Percentiles rank a stretch among this genome's conserved stretches.
Conservation (phyloP, 1,140 invertebrate genomes). For the Probaryconus sp. region DNA sequence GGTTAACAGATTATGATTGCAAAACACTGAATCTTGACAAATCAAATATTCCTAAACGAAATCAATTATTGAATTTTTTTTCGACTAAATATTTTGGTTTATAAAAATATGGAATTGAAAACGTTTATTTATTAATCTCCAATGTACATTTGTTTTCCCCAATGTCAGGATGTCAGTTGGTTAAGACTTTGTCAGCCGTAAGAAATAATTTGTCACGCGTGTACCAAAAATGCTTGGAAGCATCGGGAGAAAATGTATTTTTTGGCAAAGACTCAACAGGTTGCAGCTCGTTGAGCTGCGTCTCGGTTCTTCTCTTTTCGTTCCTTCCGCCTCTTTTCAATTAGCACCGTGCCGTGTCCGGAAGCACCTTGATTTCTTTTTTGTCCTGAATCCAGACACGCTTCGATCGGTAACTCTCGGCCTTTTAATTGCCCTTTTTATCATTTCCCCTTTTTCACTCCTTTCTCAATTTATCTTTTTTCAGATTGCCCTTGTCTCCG, state of each 20-base stretch:
- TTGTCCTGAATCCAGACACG: conserved; percentile 20
- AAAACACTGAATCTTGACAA: no score
- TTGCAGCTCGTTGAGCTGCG: conserved; percentile 61
- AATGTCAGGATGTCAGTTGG: conserved; percentile 3
- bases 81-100: no score
- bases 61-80: no score
- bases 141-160: no score
- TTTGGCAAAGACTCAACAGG: conserved; percentile 70
- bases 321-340: conserved; percentile 65
- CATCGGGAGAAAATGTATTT: conserved; percentile 32
- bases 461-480: conserved; percentile 10
- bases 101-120: no score
- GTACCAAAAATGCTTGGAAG: conserved; percentile 32
- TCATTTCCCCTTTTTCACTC: conserved; percentile 10
- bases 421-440: conserved; percentile 40
- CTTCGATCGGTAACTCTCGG: conserved; percentile 41
- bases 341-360: conserved; percentile 58
- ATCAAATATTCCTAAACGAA: no score
- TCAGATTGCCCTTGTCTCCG: conserved; percentile 1
- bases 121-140: no score
- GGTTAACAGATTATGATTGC: no score
- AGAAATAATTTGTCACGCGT: not conserved
- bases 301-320: conserved; percentile 53
- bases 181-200: not conserved
- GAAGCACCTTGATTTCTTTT: conserved; percentile 39